A percentile compares a stretch with the other conserved stretches of the same genome.
Evolutionary conservation across 2,888 invertebrate species (phyloP).

Genomic region (Campaea margaritaria): DNA sequence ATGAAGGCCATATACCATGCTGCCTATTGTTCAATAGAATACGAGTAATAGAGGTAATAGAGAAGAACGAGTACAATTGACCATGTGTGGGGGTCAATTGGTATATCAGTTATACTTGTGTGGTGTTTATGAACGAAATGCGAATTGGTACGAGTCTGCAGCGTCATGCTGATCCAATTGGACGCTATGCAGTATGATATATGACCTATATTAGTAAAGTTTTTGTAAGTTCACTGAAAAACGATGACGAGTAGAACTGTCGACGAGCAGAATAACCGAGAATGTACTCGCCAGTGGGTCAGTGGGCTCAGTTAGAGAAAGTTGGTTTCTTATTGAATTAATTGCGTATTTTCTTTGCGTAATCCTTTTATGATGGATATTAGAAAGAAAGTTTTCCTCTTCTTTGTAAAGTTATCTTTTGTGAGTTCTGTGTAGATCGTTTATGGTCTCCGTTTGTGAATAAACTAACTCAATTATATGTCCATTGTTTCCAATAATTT

Average conservation of each 20-base stretch:
- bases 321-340: slow-evolving; percentile 39
- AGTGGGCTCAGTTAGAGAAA: slow-evolving; percentile 21
- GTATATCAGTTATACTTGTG: no score
- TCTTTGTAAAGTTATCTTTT: slow-evolving; percentile 8
- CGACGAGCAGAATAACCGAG: neutral
- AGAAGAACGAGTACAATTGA: no score
- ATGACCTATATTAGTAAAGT: no score
- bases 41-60: no score
- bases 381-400: slow-evolving; percentile 24
- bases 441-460: neutral
- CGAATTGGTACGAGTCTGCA: no score
- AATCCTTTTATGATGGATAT: slow-evolving; percentile 36
- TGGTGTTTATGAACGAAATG: no score
- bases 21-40: no score
- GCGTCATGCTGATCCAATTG: no score
- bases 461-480: neutral
- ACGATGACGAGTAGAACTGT: neutral
- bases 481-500: neutral
- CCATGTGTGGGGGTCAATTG: no score
- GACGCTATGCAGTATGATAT: no score
- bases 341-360: slow-evolving; percentile 34
- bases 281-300: slow-evolving; percentile 1
- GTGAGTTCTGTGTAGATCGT: slow-evolving; percentile 2
- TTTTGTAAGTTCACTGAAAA: neutral
- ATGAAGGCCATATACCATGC: no score